phyloP scores from a whole-genome alignment of 1,140 invertebrate genomes.

The Atta cephalotes region DNA sequence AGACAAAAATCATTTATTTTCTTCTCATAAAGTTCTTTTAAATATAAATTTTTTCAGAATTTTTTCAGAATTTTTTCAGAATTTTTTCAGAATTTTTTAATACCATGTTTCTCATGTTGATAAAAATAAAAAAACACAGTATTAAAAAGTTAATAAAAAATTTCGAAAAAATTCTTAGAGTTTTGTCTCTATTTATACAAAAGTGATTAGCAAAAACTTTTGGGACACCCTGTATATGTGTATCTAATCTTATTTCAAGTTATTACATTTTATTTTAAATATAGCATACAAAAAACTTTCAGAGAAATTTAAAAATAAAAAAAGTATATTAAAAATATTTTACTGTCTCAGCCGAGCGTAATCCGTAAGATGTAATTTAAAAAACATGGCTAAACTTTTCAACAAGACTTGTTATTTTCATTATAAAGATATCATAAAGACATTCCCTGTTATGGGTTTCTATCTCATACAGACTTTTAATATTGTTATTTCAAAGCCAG shows the following conservation, averaged over 20 bases:
- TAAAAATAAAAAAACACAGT: no score
- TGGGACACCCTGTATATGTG: background rate
- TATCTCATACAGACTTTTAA: background rate
- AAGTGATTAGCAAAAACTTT: no score
- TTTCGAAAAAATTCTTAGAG: no score
- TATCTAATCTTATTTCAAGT: background rate
- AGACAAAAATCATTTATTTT: no score
- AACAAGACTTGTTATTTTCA: background rate
- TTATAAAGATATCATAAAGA: background rate
- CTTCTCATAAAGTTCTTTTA: no score
- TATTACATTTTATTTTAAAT: background rate
- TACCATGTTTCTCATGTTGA: no score
- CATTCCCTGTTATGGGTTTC: background rate
- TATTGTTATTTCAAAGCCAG: background rate
- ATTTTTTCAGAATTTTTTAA: no score
- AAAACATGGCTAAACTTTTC: background rate
- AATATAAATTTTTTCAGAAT: no score
- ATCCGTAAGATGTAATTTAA: background rate
- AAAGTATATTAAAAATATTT: background rate
- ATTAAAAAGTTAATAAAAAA: no score
- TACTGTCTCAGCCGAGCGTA: background rate
- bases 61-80: no score
- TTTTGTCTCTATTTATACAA: no score
- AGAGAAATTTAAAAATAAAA: background rate
- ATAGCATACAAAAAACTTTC: background rate